phyloP scores from a whole-genome alignment of 2,888 invertebrate genomes.

The Ennomos quercinarius region DNA sequence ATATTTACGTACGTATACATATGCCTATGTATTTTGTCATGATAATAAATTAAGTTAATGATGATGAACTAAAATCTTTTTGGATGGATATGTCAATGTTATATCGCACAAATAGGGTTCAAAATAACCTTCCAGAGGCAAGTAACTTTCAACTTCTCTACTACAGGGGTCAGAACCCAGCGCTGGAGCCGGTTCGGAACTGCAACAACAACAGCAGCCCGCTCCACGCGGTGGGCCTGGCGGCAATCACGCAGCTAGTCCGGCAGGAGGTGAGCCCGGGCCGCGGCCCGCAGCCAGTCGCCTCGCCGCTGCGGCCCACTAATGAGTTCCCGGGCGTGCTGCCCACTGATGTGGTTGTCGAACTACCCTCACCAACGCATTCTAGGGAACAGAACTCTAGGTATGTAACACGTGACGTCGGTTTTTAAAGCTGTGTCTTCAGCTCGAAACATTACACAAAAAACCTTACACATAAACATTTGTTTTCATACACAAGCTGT shows the following conservation, averaged over 20 bases:
- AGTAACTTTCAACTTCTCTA: too few relatives aligned
- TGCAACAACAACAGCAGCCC: slow-evolving; percentile 85
- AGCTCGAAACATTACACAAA: too few relatives aligned
- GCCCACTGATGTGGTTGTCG: slow-evolving; percentile 80
- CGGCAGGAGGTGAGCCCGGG: slow-evolving; percentile 78
- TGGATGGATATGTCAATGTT: too few relatives aligned
- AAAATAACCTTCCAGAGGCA: too few relatives aligned
- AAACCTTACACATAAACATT: too few relatives aligned
- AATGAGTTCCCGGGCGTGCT: slow-evolving; percentile 80
- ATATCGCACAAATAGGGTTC: too few relatives aligned
- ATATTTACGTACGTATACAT: too few relatives aligned
- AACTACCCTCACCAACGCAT: slow-evolving; percentile 74
- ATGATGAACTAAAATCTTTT: too few relatives aligned
- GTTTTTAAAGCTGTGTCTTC: too few relatives aligned
- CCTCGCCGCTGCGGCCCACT: slow-evolving; percentile 53
- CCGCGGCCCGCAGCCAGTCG: slow-evolving; percentile 51
- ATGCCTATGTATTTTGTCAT: too few relatives aligned
- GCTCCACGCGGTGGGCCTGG: slow-evolving; percentile 90
- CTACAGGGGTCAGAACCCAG: slow-evolving; percentile 63
- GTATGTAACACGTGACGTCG: slow-evolving; percentile 37
- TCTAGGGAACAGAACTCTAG: slow-evolving; percentile 55
- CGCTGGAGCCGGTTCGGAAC: slow-evolving; percentile 78
- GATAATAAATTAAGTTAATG: too few relatives aligned
- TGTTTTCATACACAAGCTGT: too few relatives aligned
- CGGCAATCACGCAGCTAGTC: slow-evolving; percentile 91